A percentile compares a stretch with the other conserved stretches of the same genome.
Evolutionary conservation across 2,797 vertebrate genomes (phyloP).

Genomic region (Tapirus indicus): DNA sequence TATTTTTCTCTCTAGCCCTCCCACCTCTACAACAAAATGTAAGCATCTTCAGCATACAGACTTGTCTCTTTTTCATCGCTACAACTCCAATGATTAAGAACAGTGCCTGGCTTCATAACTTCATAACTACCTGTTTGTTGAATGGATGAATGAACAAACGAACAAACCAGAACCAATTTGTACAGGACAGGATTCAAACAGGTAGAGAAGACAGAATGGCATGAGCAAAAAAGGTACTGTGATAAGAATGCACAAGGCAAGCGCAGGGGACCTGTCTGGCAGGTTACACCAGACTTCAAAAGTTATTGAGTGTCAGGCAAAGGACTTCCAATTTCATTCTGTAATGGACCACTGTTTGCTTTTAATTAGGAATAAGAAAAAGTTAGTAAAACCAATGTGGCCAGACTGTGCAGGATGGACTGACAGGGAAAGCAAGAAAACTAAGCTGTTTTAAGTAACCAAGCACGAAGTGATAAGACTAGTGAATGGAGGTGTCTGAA

Average conservation of each 20-base stretch:
- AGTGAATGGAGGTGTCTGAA: not conserved
- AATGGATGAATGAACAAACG: not conserved
- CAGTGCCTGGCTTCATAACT: not conserved
- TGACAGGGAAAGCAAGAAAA: not conserved
- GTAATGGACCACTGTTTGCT: not conserved
- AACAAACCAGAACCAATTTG: not conserved
- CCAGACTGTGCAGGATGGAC: not conserved
- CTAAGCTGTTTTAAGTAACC: not conserved
- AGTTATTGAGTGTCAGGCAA: not conserved
- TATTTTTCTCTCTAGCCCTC: not conserved
- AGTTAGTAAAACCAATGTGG: not conserved
- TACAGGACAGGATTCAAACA: constrained; percentile 2
- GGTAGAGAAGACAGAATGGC: not conserved
- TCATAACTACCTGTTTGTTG: not conserved
- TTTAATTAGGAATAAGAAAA: constrained; percentile 39
- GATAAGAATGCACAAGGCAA: not conserved
- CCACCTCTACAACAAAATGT: not conserved
- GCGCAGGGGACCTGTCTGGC: not conserved
- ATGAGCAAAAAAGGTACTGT: not conserved
- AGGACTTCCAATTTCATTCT: constrained; percentile 7
- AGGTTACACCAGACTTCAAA: not conserved
- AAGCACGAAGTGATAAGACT: not conserved
- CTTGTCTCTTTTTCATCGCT: not conserved
- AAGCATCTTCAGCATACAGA: not conserved
- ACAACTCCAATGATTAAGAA: not conserved